Percentiles rank a stretch among this genome's conserved stretches.
Evolutionary conservation across 2,888 invertebrate species (phyloP).

Genomic region (Nemurella pictetii): DNA sequence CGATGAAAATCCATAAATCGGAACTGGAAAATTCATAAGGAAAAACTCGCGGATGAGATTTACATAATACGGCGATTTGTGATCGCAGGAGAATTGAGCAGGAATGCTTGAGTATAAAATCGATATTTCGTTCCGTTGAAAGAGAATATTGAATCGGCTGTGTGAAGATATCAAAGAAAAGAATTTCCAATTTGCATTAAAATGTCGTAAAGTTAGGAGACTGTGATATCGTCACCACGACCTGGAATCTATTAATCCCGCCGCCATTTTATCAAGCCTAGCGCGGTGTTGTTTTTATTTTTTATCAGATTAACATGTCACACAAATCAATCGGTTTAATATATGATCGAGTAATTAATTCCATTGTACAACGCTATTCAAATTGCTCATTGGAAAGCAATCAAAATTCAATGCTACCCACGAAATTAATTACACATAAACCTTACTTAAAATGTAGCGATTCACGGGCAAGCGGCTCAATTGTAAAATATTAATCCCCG

Average conservation of each 20-base stretch:
- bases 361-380: background rate
- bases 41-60: background rate
- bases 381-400: background rate
- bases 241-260: too few species aligned
- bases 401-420: slow-evolving; percentile 9
- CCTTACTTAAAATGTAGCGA: background rate
- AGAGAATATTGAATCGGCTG: background rate
- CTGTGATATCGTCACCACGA: background rate
- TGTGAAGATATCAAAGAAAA: background rate
- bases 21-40: background rate
- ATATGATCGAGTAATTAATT: background rate
- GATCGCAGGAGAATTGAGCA: background rate
- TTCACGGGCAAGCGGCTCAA: background rate
- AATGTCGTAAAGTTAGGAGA: background rate
- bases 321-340: background rate
- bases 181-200: background rate
- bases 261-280: too few species aligned
- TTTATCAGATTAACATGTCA: too few species aligned
- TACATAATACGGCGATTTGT: background rate
- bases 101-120: background rate
- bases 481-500: slow-evolving; percentile 6
- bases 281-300: too few species aligned
- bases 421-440: slow-evolving; percentile 3
- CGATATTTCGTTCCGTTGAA: background rate
- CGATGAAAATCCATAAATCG: background rate